Base-by-base conservation (phyloP, 2,797 vertebrate genomes). In the Lacerta viridis region DNA sequence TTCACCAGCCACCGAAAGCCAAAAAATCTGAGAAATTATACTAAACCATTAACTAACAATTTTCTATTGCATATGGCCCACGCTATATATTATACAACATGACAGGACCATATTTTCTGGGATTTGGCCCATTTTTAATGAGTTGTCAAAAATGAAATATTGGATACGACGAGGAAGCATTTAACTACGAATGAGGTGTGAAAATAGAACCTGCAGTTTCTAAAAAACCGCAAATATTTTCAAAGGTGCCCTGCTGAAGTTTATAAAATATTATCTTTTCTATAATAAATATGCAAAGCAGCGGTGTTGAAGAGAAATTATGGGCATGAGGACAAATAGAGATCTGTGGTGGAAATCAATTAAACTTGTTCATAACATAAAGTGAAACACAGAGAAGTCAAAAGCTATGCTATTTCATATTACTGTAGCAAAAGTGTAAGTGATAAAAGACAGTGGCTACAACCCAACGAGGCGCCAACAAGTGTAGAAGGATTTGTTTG, bases 101-200 rank as follows among this genome's bases (percentile, higher is more conserved):
- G 86, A 95, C 77, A 91, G 80, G 66, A 93, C 93, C 92, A 86
- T 87, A 87, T 93, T 97, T 96, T 96, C 95, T 96, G 90, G 96
- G 87, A 75, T 94, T 95, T 95, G 90, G 94, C 93, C 96, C 92
- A 92, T 94, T 95, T 96, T 95, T 97, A 97, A 95, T 91, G 85
- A 93, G 94, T 95, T 96, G 93, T 94, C 95, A 96, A 92, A 96
- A 95, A 97, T 92, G 80, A 97, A 96, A 95, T 92, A 95, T 94
- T 95, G 96, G 88, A 94, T 78, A 92, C 80, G 93, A 93, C 68
- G 83, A 96, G 39, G 88, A 96, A 96, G 93, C 74, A 91, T 93
- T 95, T 95, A 95, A 90, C 89, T 91, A 84, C 80, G 90, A 95
- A 95, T 93, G 83, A 95, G 68, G 84, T 85, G 93, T 27, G 61